Base-by-base conservation (phyloP, 2,888 invertebrate species). In the Vanessa cardui region DNA sequence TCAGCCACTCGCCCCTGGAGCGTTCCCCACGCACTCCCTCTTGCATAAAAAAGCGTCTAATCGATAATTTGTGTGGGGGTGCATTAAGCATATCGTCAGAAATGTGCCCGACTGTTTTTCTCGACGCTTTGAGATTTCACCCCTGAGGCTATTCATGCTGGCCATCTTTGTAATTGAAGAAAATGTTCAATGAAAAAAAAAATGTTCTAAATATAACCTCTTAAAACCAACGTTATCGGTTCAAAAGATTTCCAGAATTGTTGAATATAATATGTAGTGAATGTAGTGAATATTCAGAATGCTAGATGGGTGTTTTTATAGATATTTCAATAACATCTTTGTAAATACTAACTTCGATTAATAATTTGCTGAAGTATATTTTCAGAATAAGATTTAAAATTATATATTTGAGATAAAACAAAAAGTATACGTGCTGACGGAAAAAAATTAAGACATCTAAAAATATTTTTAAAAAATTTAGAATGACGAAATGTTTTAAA, bases 1-100 rank as follows among this genome's bases (percentile, higher is more conserved):
- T 92, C 92, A 91, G 86, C 91, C 89, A 86, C 87, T 87, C 91
- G 85, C 92, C 92, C 90, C 82, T 83, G 85, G 77, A 79, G 79
- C 85, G n/a, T 54, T 85, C 92, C 92, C 92, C 88, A 86, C 85
- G 87, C 82, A 87, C 92, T 90, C 92, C 92, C 92, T 50, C 50
- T 92, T 92, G 92, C 92, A 92, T 92, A 92, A 92, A 92, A 92
- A 92, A 92, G 92, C 91, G 90, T 89, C 92, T 92, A 92, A 92
- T 92, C 92, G 92, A 92, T 92, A 92, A 92, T 92, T 92, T 92
- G 89, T 92, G 90, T 92, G 92, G 92, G 90, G 92, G 92, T 92
- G 92, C 92, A 92, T 92, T 92, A 92, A 90, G 92, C 92, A 92
- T 92, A 92, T 90, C 90, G 91, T 81, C 82, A 85, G 86, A 87